Conservation (phyloP, 2,888 invertebrate species). For the Alloscopus bannaensis region DNA sequence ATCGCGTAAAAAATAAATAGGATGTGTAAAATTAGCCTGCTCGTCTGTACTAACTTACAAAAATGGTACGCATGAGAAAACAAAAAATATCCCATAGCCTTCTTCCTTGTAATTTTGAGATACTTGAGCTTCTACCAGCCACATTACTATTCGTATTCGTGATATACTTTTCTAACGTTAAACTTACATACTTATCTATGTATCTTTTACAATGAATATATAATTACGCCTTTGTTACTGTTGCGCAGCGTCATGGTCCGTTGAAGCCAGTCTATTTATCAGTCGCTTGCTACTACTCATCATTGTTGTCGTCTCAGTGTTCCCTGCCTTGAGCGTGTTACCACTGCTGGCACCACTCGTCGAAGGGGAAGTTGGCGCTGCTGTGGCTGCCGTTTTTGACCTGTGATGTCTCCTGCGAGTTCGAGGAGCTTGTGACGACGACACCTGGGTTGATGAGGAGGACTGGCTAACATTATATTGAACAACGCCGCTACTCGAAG, state of each 20-base stretch:
- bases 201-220: no score
- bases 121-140: no score
- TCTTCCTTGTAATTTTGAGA: constrained; percentile 25
- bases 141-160: no score
- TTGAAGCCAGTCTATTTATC: constrained; percentile 57
- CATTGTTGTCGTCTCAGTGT: constrained; percentile 47
- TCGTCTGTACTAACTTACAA: background rate
- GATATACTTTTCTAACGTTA: background rate
- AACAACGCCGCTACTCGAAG: no score
- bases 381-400: constrained; percentile 21
- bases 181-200: background rate
- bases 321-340: constrained; percentile 12
- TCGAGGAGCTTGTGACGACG: constrained; percentile 27
- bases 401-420: constrained; percentile 54
- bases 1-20: no score
- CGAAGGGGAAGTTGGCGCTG: constrained; percentile 52
- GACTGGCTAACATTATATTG: background rate
- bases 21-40: no score
- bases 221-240: constrained; percentile 3
- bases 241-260: constrained; percentile 52
- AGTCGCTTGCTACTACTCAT: constrained; percentile 62
- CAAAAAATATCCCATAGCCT: constrained; percentile 54
- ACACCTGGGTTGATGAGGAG: background rate
- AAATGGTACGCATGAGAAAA: constrained; percentile 28
- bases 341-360: constrained; percentile 3